Conservation (phyloP, 1,140 invertebrate genomes). For the Drosophila lacteicornis region DNA sequence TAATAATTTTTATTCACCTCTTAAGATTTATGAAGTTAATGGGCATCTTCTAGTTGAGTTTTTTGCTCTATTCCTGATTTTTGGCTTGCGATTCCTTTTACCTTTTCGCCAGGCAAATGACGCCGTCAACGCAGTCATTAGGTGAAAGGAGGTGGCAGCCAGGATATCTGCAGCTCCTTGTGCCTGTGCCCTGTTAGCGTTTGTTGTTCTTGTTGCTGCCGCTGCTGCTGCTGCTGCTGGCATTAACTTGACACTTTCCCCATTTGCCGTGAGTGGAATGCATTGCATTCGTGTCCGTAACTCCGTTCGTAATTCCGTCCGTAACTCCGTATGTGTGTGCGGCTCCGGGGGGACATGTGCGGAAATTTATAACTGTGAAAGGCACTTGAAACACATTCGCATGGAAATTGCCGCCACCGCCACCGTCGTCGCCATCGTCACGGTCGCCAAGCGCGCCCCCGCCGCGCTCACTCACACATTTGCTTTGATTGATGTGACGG, state of each 20-base stretch:
- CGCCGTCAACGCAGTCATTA: conserved; percentile 79
- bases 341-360: conserved; percentile 19
- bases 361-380: conserved; percentile 77
- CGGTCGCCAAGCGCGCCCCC: conserved; percentile 1
- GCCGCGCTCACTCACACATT: conserved; percentile 55
- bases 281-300: conserved; percentile 25
- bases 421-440: not conserved
- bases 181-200: not conserved
- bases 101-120: conserved; percentile 71
- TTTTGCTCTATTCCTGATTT: not conserved
- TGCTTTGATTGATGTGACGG: conserved; percentile 78
- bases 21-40: too few species aligned
- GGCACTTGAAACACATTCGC: conserved; percentile 78
- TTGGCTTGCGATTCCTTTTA: conserved; percentile 35
- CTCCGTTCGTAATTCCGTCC: conserved; percentile 7
- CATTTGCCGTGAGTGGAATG: conserved; percentile 70
- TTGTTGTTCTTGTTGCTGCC: conserved; percentile 7
- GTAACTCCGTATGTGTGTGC: conserved; percentile 16
- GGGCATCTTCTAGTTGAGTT: conserved; percentile 7
- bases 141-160: conserved; percentile 28
- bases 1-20: too few species aligned
- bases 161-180: conserved; percentile 28
- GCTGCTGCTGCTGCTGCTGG: conserved; percentile 50
- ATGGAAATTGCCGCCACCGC: conserved; percentile 60
- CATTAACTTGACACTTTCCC: conserved; percentile 80